phyloP scores from a whole-genome alignment of 2,113 vertebrate genomes.

The Sardina pilchardus region DNA sequence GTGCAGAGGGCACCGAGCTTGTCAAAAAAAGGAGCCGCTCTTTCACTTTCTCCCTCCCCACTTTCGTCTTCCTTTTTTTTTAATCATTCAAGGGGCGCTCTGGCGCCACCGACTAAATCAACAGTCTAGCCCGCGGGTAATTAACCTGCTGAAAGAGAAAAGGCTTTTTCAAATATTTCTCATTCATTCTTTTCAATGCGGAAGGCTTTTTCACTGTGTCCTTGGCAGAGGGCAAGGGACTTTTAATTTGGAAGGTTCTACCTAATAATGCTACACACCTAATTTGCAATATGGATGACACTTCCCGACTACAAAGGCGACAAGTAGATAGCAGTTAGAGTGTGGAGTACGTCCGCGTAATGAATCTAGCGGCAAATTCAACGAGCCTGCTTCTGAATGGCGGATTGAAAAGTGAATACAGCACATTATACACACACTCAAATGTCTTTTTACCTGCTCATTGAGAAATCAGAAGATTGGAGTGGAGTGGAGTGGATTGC shows the following conservation, averaged over 20 bases:
- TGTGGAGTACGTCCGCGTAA: background rate
- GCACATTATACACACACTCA: background rate
- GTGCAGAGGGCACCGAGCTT: constrained; percentile 26
- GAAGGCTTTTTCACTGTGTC: background rate
- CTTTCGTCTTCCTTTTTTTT: background rate
- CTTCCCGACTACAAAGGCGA: background rate
- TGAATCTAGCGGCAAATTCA: background rate
- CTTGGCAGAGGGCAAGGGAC: background rate
- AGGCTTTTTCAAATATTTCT: background rate
- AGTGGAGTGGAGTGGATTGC: too few relatives aligned
- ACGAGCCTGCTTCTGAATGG: background rate
- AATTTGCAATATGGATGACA: background rate
- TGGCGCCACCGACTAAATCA: background rate
- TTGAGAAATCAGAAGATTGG: too few relatives aligned
- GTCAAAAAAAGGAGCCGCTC: background rate
- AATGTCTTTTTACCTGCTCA: too few relatives aligned
- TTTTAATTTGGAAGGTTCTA: background rate
- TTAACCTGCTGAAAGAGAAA: constrained; percentile 10
- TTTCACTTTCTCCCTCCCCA: background rate
- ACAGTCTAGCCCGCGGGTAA: background rate
- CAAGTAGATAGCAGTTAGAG: background rate
- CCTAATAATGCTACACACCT: background rate
- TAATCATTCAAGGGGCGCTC: background rate
- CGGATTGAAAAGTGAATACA: background rate
- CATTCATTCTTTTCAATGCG: constrained; percentile 3